A percentile compares a stretch with the other conserved stretches of the same genome.
These are phyloP conservation scores for Acrocephalus kingi DNA, from an alignment of 2,113 vertebrate species.

Conservation along the genomic window DNA sequence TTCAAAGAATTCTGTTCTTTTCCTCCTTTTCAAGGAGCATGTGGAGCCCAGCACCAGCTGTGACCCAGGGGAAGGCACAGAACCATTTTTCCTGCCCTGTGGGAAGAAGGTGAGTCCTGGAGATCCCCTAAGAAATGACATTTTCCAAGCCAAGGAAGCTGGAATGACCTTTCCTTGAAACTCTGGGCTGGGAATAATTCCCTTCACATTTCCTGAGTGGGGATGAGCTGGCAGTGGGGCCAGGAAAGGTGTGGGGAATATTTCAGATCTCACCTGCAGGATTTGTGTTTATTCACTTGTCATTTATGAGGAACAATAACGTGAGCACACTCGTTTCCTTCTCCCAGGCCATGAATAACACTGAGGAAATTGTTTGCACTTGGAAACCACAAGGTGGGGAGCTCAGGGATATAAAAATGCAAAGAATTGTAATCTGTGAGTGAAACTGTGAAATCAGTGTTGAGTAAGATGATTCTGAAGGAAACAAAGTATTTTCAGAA, in stretches of 20 bases:
- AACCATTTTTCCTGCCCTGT: rapidly evolving
- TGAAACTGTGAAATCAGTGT: slow-evolving; percentile 2
- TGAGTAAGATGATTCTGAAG: slow-evolving; percentile 29
- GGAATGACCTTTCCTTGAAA: background rate
- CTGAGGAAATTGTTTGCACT: slow-evolving; percentile 34
- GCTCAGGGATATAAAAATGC: slow-evolving; percentile 3
- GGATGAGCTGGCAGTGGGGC: background rate
- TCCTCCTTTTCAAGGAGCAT: background rate
- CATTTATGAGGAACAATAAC: background rate
- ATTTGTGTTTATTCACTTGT: background rate
- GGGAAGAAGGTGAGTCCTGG: background rate
- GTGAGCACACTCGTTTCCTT: background rate
- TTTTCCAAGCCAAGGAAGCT: background rate
- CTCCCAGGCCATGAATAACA: background rate
- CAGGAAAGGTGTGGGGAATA: background rate
- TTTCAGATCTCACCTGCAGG: background rate
- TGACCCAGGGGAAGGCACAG: background rate
- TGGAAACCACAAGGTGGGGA: slow-evolving; percentile 19
- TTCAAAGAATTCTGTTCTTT: background rate
- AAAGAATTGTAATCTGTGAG: slow-evolving; percentile 9
- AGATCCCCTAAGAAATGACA: background rate
- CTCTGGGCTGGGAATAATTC: background rate
- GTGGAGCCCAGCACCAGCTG: background rate
- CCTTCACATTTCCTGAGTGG: background rate
- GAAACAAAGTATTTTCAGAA: slow-evolving; percentile 30